Base-by-base conservation (phyloP, 2,797 vertebrate genomes). In the Anas bernieri region DNA sequence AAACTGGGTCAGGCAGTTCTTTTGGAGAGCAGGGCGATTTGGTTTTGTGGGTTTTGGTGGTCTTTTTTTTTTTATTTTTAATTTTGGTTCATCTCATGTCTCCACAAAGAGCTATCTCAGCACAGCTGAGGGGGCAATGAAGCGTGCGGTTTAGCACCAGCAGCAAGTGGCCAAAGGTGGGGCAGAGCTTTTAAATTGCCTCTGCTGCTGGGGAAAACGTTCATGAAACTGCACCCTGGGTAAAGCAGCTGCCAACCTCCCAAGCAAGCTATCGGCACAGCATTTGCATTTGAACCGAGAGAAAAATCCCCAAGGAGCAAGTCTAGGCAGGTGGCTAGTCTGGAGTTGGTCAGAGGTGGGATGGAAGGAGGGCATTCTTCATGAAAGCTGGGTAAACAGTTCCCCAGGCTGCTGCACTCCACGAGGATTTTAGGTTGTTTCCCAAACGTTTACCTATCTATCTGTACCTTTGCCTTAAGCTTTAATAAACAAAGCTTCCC, bases 221-320 rank as follows among this genome's bases (percentile, higher is more conserved):
- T 86, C 67, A 33, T 7, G 50, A 26, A 94, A 79, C n/a, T 86
- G 90, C 88, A 84, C 78, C 77, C 23, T 0, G 55, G 93, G 86
- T 63, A 63, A 84, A 3, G 5, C 56, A 33, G 86, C 81, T 94
- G 94, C 93, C 95, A 96, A 64, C 43, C 80, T 93, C 91, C 59
- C 20, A 83, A 95, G 94, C 77, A 70, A 94, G 74, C 3, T 82
- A 96, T 95, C 83, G 86, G 86, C 96, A 84, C 75, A 93, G 64
- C 78, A 96, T 96, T 95, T 96, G 94, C 94, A 95, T 96, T 84
- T 91, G 95, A 95, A 96, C 76, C 18, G 92, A 92, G 93, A 70
- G 83, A 73, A 96, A 96, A 96, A 94, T 96, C 95, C 96, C 95
- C 94, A 92, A 41, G 31, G 25, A 96, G 86, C 95, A 8, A 70